phyloP scores from a whole-genome alignment of 2,888 invertebrate genomes.

The Omphaloscelis lunosa region DNA sequence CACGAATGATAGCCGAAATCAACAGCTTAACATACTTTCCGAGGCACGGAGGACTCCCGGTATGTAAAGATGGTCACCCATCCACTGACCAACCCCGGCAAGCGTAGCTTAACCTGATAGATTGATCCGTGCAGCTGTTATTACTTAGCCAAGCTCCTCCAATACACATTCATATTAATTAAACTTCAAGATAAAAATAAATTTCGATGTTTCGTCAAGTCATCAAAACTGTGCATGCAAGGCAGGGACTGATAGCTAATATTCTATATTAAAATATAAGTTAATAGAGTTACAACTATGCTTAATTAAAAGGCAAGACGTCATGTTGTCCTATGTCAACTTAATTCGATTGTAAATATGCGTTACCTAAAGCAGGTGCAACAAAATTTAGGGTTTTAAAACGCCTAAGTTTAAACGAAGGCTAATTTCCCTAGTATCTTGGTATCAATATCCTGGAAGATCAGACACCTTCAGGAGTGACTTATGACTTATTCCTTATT shows the following conservation, averaged over 20 bases:
- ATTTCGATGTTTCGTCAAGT: background rate
- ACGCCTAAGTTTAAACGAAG: no score
- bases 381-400: background rate
- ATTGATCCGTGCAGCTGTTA: no score
- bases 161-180: no score
- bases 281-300: background rate
- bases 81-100: no score
- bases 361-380: background rate
- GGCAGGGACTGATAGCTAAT: background rate
- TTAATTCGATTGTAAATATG: background rate
- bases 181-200: no score
- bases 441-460: background rate
- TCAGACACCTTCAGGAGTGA: background rate
- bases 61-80: no score
- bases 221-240: background rate
- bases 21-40: no score
- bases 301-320: background rate
- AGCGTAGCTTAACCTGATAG: no score
- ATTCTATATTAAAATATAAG: background rate
- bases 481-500: background rate
- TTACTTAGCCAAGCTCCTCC: no score
- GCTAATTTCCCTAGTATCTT: background rate
- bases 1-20: no score
- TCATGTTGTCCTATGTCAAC: background rate
- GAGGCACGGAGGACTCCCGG: no score